Conservation (phyloP, 2,888 invertebrate genomes). For the Aleiodes leptofemur region DNA sequence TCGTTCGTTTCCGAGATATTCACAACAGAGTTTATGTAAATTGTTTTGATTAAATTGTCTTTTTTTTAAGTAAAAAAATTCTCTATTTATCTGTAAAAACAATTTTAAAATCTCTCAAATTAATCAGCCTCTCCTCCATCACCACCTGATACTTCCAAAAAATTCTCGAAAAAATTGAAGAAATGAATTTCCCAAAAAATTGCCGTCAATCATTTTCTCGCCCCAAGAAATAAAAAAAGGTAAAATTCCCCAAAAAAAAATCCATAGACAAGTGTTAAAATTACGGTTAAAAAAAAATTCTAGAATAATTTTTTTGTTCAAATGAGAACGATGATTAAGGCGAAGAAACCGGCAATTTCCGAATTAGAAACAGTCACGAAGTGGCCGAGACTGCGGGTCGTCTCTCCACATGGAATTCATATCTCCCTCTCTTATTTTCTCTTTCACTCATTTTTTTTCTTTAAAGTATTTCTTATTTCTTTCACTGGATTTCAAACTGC, state of each 20-base stretch:
- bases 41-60: no score
- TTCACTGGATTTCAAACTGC: slow-evolving; percentile 1
- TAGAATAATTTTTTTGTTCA: slow-evolving; percentile 57
- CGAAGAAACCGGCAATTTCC: slow-evolving; percentile 67
- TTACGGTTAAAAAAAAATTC: not conserved
- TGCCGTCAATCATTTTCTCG: no score
- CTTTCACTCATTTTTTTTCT: slow-evolving; percentile 7
- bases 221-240: not conserved
- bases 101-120: no score
- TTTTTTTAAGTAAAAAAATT: no score
- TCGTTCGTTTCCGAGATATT: no score
- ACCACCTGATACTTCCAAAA: no score
- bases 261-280: slow-evolving; percentile 19
- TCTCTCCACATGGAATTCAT: slow-evolving; percentile 30
- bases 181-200: no score
- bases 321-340: slow-evolving; percentile 24
- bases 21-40: no score
- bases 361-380: slow-evolving; percentile 69
- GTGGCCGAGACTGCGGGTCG: slow-evolving; percentile 39
- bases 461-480: no score
- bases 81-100: no score
- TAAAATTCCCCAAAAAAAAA: not conserved
- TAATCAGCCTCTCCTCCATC: no score
- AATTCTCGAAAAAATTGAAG: no score
- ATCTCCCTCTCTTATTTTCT: not conserved